Evolutionary conservation across 2,113 vertebrate species (phyloP), one percentile per base, ranked within the genome.

Genomic region (Alethe diademata): DNA sequence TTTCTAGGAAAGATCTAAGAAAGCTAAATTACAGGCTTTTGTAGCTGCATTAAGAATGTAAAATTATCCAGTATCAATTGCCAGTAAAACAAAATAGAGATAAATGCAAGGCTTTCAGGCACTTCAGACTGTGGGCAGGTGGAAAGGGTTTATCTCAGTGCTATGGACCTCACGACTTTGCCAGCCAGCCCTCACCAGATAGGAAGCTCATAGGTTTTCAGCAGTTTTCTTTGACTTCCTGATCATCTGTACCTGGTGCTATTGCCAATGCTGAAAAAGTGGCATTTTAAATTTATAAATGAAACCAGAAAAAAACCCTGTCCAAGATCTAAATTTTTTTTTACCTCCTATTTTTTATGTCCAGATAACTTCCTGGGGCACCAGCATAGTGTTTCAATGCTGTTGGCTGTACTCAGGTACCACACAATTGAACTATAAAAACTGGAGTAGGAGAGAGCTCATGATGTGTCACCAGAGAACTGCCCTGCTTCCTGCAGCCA

Each of bases 231-330:
- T 66, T 74, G 29, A 20, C 10, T 66, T 78, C 42, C 45, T 70
- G 26, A 56, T 54, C 11, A 4, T 15, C 50, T 61, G 11, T 66
- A 74, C 36, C 50, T 58, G 38, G 2, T 6, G 1, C 35, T 78
- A 8, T 12, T 14, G 5, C 24, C 47, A 66, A 1, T 17, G 12
- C 11, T 75, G 45, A n/a, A 47, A 36, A 87, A 66, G 8, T 26
- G 20, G 38, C 61, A 29, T 56, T 17, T 43, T 42, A 61, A 48
- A 74, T 56, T 42, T 35, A 36, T 14, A 35, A 18, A 3, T 57
- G 18, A 86, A 75, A 57, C 28, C 40, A 86, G 15, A 16, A 31
- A 54, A 45, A 60, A 17, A 0, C 0, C 0, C 0, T 0, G 8
- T 42, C 19, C n/a, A 43, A 71, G 29, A 47, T 62, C 23, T 57